Evolutionary conservation across 2,113 vertebrate genomes (phyloP).

Genomic region (Sceloporus tristichus): DNA sequence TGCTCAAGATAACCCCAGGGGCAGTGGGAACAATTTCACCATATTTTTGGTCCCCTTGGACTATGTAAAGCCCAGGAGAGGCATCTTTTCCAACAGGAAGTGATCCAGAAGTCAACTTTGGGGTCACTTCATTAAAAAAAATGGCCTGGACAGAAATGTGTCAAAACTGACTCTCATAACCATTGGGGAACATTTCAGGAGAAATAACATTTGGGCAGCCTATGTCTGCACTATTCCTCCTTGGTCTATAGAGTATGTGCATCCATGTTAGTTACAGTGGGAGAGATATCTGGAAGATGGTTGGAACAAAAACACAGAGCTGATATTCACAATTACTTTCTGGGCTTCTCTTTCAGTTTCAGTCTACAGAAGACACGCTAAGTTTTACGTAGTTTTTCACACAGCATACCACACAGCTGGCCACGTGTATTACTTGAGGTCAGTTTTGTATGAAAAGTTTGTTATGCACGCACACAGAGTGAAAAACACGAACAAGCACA

Average conservation of each 20-base stretch:
- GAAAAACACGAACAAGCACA: not conserved
- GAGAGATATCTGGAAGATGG: conserved; percentile 28
- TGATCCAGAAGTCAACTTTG: too few relatives aligned
- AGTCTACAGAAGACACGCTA: not conserved
- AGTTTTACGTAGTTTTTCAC: not conserved
- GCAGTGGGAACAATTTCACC: too few relatives aligned
- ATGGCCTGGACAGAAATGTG: too few relatives aligned
- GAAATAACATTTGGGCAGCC: too few relatives aligned
- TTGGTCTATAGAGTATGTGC: not conserved
- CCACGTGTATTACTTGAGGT: not conserved
- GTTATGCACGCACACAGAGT: not conserved
- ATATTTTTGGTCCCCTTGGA: not conserved
- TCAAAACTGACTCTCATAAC: too few relatives aligned
- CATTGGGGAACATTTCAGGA: too few relatives aligned
- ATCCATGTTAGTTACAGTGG: conserved; percentile 24
- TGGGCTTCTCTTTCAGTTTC: not conserved
- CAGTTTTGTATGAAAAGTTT: not conserved
- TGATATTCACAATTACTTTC: not conserved
- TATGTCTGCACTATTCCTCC: too few relatives aligned
- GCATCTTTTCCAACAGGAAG: too few relatives aligned
- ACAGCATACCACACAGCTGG: not conserved
- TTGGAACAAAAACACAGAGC: conserved; percentile 4
- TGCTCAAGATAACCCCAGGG: too few relatives aligned
- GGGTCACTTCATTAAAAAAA: too few relatives aligned
- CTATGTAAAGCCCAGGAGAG: not conserved